Percentiles rank a stretch among this genome's conserved stretches.
phyloP scores from a whole-genome alignment of 2,797 vertebrate genomes.

The Artibeus lituratus region DNA sequence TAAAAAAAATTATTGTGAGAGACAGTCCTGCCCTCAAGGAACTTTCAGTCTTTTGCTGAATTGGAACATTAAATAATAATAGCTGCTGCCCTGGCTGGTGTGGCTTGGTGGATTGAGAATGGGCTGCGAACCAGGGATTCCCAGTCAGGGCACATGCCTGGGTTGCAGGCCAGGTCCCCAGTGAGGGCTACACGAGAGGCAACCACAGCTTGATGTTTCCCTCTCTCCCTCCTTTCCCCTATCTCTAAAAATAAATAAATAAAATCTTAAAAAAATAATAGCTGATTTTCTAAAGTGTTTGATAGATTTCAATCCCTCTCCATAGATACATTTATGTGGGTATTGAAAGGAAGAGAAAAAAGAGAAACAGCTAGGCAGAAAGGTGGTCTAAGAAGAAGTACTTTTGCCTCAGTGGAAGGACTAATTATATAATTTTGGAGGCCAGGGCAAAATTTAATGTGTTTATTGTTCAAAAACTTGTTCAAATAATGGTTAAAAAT shows the following conservation, averaged over 20 bases:
- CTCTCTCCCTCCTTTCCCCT: no score
- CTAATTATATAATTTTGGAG: neutral
- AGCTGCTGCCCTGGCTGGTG: neutral
- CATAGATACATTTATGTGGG: neutral
- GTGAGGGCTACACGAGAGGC: no score
- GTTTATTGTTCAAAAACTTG: conserved; percentile 3
- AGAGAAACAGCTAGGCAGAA: neutral
- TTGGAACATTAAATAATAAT: neutral
- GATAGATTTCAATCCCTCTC: neutral
- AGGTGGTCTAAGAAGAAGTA: neutral
- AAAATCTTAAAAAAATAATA: neutral
- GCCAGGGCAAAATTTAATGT: neutral
- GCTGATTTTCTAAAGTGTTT: neutral
- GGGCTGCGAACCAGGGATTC: no score
- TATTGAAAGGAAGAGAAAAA: neutral
- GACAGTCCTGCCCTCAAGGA: neutral
- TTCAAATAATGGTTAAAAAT: neutral
- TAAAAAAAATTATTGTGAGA: neutral
- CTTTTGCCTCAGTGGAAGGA: neutral
- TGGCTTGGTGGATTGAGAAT: no score
- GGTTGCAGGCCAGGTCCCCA: no score
- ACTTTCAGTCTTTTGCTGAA: neutral
- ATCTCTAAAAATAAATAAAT: no score
- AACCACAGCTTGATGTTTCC: no score
- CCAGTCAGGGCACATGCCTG: no score